A percentile compares a stretch with the other conserved stretches of the same genome.
phyloP scores from a whole-genome alignment of 1,140 invertebrate genomes.

The Leptinotarsa undecemlineata region DNA sequence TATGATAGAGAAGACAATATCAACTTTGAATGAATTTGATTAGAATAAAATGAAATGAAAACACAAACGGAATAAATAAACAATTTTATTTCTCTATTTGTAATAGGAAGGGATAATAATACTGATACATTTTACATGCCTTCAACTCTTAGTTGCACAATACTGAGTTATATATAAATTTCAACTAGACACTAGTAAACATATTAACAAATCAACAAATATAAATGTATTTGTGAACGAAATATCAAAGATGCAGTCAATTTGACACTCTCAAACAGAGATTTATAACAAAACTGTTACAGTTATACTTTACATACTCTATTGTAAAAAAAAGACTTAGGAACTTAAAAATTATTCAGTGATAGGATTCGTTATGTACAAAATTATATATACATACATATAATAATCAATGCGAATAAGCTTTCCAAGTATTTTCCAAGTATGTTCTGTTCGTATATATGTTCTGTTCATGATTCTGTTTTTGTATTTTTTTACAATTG shows the following conservation, averaged over 20 bases:
- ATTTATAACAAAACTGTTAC: conserved; percentile 19
- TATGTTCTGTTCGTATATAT: too few species aligned
- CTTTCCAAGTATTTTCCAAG: background rate
- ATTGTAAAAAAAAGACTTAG: conserved; percentile 4
- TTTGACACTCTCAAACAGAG: conserved; percentile 25
- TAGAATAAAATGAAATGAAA: conserved; percentile 14
- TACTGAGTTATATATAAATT: conserved; percentile 19
- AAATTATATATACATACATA: conserved; percentile 11
- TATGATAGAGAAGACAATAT: too few species aligned
- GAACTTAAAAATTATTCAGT: conserved; percentile 14
- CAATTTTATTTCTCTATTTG: conserved; percentile 36
- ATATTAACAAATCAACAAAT: conserved; percentile 32
- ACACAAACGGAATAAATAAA: conserved; percentile 28
- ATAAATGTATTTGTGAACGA: conserved; percentile 18
- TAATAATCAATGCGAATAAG: background rate
- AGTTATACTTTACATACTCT: conserved; percentile 7
- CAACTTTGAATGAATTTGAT: too few species aligned
- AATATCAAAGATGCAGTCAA: conserved; percentile 21
- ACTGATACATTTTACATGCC: conserved; percentile 36
- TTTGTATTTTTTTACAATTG: too few species aligned
- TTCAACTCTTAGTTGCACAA: conserved; percentile 14
- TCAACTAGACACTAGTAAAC: conserved; percentile 20
- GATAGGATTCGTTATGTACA: background rate
- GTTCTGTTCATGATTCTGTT: too few species aligned
- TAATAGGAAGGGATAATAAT: conserved; percentile 37